Percentiles rank a stretch among this genome's conserved stretches.
phyloP scores from a whole-genome alignment of 2,888 invertebrate species.

The Laspeyria flexula region DNA sequence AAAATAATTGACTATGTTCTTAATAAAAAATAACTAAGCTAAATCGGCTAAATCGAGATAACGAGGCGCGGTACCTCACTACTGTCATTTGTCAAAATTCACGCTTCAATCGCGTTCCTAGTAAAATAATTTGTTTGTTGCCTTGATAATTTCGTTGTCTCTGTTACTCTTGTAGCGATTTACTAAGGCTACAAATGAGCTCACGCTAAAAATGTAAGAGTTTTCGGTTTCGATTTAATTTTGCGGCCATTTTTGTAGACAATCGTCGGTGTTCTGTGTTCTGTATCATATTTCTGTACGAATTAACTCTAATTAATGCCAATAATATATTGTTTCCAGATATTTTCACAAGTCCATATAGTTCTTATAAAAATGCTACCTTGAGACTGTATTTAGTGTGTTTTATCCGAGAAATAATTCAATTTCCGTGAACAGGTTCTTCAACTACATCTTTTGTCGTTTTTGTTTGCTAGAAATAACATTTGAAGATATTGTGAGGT shows the following conservation, averaged over 20 bases:
- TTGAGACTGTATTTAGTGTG: constrained; percentile 14
- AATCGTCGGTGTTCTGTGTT: constrained; percentile 33
- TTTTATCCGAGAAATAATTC: constrained; percentile 17
- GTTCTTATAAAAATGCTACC: constrained; percentile 20
- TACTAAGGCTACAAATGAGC: not conserved
- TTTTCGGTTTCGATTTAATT: not conserved
- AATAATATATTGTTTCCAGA: not conserved
- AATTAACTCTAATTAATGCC: constrained; percentile 2
- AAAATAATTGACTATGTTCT: too few species aligned
- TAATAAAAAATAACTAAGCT: too few species aligned
- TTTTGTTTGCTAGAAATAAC: constrained; percentile 22
- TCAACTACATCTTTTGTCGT: constrained; percentile 14
- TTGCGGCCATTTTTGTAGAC: constrained; percentile 42
- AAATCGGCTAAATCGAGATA: not conserved
- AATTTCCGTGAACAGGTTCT: constrained; percentile 27
- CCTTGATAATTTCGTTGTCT: not conserved
- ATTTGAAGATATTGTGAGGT: constrained; percentile 29
- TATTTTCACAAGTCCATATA: constrained; percentile 3
- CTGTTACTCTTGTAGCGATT: not conserved
- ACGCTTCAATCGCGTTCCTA: constrained; percentile 34
- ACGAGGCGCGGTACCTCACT: constrained; percentile 5
- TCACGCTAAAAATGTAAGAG: constrained; percentile 19
- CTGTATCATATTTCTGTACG: constrained; percentile 17
- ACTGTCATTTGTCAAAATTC: constrained; percentile 42
- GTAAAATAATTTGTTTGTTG: not conserved